phyloP scores from a whole-genome alignment of 2,888 invertebrate species.

The Axea sp. region DNA sequence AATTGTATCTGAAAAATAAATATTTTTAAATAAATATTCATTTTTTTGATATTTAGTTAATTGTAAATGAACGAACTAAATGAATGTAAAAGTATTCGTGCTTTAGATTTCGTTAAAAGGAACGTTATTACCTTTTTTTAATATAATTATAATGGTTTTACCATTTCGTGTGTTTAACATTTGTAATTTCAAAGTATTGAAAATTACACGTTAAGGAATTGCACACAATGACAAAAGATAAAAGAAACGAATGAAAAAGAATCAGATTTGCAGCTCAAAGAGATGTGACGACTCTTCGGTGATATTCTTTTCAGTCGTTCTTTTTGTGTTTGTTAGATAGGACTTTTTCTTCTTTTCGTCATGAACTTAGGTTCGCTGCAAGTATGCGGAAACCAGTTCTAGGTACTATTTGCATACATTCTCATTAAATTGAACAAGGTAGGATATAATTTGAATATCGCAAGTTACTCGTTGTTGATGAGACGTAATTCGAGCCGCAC shows the following conservation, averaged over 20 bases:
- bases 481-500: slow-evolving; percentile 73
- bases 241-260: slow-evolving; percentile 18
- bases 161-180: slow-evolving; percentile 7
- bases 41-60: neutral
- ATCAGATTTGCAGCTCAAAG: slow-evolving; percentile 44
- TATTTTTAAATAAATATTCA: neutral
- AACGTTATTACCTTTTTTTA: too few relatives aligned
- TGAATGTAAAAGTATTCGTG: too few relatives aligned
- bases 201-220: slow-evolving; percentile 19
- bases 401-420: slow-evolving; percentile 75
- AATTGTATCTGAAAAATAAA: too few relatives aligned
- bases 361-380: slow-evolving; percentile 15
- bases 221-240: slow-evolving; percentile 15
- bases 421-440: slow-evolving; percentile 71
- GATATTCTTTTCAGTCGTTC: slow-evolving; percentile 22
- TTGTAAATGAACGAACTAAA: neutral
- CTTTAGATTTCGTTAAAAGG: too few relatives aligned
- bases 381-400: slow-evolving; percentile 38
- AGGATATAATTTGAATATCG: slow-evolving; percentile 77
- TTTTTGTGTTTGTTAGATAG: slow-evolving; percentile 1
- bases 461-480: slow-evolving; percentile 73
- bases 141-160: slow-evolving; percentile 1
- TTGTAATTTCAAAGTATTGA: slow-evolving; percentile 29
- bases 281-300: slow-evolving; percentile 14
- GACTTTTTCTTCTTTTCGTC: slow-evolving; percentile 26